Conservation (phyloP, 2,888 invertebrate genomes). For the Tipula confusa region DNA sequence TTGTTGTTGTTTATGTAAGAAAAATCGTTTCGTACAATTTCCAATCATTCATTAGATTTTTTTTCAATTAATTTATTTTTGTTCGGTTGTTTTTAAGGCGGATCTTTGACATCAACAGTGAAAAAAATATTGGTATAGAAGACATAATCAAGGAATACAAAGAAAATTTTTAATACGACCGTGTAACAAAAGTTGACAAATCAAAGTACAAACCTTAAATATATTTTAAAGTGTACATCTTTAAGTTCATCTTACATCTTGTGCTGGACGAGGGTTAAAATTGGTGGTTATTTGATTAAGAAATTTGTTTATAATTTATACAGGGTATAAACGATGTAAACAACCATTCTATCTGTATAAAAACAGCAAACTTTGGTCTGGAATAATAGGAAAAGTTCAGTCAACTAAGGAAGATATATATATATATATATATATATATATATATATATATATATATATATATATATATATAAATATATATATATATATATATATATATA, state of each 20-base stretch:
- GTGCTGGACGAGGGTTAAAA: too few relatives aligned
- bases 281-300: too few relatives aligned
- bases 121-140: neutral
- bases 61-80: neutral
- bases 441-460: neutral
- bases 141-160: neutral
- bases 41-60: neutral
- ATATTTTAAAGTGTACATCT: too few relatives aligned
- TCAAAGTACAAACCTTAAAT: neutral
- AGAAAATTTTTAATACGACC: neutral
- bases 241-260: too few relatives aligned
- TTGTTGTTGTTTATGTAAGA: too few relatives aligned
- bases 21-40: neutral
- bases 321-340: too few relatives aligned
- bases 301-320: too few relatives aligned
- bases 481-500: neutral
- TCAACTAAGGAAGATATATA: too few relatives aligned
- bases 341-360: too few relatives aligned
- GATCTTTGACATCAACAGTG: neutral
- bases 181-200: too few relatives aligned
- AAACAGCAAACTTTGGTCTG: too few relatives aligned
- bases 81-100: neutral
- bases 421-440: neutral
- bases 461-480: neutral
- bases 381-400: too few relatives aligned